Evolutionary conservation across 2,888 invertebrate species (phyloP), one percentile per base, ranked within the genome.

Genomic region (Aspidiotus destructor): DNA sequence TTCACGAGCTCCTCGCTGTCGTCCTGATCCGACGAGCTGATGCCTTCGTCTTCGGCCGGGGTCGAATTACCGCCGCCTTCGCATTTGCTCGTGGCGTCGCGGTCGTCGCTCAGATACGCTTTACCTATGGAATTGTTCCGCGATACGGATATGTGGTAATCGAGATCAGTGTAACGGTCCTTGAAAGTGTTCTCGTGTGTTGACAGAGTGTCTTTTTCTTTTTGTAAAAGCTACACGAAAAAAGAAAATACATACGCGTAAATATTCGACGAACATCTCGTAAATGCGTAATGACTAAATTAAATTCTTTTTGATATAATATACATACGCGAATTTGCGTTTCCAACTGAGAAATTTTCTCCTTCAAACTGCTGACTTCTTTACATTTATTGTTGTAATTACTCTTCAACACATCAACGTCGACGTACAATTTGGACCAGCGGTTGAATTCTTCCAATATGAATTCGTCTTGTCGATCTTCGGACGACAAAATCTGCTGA

Each of bases 41-140:
- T 92, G 8, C 91, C 91, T 80, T 91, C 91, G 75, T 91, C 91
- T 78, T 91, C 90, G 53, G 88, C 87, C 7, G 67, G 67, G 13
- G 67, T 67, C 72, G 89, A 88, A 8, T 88, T 75, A 5, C 74
- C 75, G 1, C 73, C 73, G 44, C 72, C 71, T 70, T 44, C 70
- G 64, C 41, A 60, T 69, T 62, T 70, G 62, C 17, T 16, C 13
- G 28, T 53, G 52, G 16, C 61, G 48, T 7, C 17, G 42, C 17
- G 60, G 13, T 58, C 28, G 40, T 40, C 58, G 28, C 16, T 17
- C 15, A 64, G 61, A 16, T 44, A 67, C 9, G 67, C 48, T 60
- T 67, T 67, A 7, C 44, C 58, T 10, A 58, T 60, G 16, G 67
- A 67, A 28, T 58, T 67, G 41, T 58, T 48, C 16, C 60, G 48